These are phyloP conservation scores for Danio tinwini DNA, from an alignment of 2,797 vertebrate genomes.

Conservation along the genomic window DNA sequence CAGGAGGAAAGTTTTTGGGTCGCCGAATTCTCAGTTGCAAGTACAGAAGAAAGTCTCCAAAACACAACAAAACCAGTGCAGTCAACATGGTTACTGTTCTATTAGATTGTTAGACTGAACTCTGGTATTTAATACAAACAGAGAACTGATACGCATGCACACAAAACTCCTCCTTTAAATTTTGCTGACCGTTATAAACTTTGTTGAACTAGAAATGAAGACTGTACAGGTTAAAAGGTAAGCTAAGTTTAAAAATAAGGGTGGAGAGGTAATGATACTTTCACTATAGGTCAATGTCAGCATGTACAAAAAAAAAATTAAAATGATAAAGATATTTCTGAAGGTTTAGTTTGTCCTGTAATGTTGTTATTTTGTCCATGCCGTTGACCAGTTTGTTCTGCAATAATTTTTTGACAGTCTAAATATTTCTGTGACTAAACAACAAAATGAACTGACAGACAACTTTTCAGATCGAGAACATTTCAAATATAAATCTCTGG, in stretches of 20 bases:
- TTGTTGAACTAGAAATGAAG: neutral
- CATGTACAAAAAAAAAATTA: too few species aligned
- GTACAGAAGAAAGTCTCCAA: slow-evolving; percentile 27
- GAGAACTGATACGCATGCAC: slow-evolving; percentile 16
- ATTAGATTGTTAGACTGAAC: neutral
- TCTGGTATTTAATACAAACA: neutral
- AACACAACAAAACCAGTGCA: slow-evolving; percentile 3
- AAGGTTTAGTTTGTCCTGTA: neutral
- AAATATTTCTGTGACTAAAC: too few species aligned
- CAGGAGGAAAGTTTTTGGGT: slow-evolving; percentile 17
- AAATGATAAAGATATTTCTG: neutral
- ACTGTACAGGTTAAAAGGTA: neutral
- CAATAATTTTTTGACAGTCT: too few species aligned
- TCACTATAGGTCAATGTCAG: neutral
- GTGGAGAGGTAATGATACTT: neutral
- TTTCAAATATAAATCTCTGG: too few species aligned
- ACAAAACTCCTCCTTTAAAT: neutral
- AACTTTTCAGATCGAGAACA: too few species aligned
- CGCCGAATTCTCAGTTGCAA: neutral
- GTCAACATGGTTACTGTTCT: slow-evolving; percentile 34
- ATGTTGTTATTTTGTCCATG: neutral
- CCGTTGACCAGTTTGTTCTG: neutral
- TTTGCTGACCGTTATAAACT: slow-evolving; percentile 18
- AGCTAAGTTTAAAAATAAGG: neutral
- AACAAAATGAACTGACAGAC: too few species aligned